Evolutionary conservation across 2,888 invertebrate species (phyloP).

Genomic region (Lissocephala sabroskyi): DNA sequence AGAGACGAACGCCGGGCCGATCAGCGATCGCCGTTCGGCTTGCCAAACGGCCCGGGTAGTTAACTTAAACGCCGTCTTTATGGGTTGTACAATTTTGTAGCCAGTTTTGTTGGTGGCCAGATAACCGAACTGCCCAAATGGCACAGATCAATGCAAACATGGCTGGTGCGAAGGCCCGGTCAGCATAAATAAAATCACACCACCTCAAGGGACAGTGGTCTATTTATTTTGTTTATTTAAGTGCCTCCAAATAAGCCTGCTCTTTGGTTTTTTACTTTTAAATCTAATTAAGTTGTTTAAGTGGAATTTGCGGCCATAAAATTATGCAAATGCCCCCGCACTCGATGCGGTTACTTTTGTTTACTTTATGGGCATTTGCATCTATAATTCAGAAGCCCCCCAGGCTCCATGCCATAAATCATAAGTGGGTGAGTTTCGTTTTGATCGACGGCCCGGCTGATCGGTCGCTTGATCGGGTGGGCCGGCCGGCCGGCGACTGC

Average conservation of each 20-base stretch:
- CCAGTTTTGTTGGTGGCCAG: background rate
- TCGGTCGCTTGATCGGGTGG: too few species aligned
- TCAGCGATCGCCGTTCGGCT: constrained; percentile 25
- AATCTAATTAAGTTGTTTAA: constrained; percentile 59
- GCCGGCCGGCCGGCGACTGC: background rate
- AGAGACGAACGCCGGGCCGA: constrained; percentile 16
- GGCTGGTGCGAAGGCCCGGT: constrained; percentile 6
- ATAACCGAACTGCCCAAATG: constrained; percentile 18
- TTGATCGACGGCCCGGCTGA: too few species aligned
- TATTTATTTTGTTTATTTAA: constrained; percentile 49
- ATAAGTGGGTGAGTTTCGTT: constrained; percentile 35
- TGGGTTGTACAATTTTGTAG: too few species aligned
- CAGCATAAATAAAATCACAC: constrained; percentile 41
- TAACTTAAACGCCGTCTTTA: too few species aligned
- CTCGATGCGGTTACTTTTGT: background rate
- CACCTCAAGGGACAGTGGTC: constrained; percentile 49
- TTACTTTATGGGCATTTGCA: background rate
- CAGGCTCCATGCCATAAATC: constrained; percentile 38
- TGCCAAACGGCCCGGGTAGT: background rate
- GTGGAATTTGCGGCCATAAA: constrained; percentile 56
- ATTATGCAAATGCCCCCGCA: constrained; percentile 47
- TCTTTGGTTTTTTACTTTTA: constrained; percentile 39
- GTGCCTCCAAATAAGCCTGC: constrained; percentile 48
- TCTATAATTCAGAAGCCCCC: constrained; percentile 3
- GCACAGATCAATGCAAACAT: background rate